Conservation (phyloP, 2,113 vertebrate genomes). For the Stegostoma tigrinum region DNA sequence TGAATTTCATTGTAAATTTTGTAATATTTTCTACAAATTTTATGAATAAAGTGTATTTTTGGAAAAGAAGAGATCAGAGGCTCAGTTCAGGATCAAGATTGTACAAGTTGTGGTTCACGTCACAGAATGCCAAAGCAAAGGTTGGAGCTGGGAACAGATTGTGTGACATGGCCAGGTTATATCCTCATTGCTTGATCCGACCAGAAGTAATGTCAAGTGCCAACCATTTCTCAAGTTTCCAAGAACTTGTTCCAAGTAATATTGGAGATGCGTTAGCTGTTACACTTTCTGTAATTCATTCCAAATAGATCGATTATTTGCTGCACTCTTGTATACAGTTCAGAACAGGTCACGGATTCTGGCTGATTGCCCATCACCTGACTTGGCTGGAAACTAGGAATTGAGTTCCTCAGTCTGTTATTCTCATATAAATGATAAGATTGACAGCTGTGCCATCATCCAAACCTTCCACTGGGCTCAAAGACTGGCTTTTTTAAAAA, state of each 20-base stretch:
- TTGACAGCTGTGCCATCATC: not conserved
- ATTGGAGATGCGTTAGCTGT: not conserved
- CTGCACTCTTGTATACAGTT: not conserved
- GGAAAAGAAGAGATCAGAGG: not conserved
- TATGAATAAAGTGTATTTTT: not conserved
- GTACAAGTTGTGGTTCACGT: not conserved
- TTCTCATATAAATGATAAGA: not conserved
- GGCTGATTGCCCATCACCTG: not conserved
- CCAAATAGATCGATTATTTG: not conserved
- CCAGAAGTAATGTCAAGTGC: not conserved
- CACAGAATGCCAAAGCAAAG: not conserved
- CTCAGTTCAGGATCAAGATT: not conserved
- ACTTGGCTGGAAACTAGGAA: not conserved
- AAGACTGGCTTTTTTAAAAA: not conserved
- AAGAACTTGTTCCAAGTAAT: not conserved
- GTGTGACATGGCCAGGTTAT: not conserved
- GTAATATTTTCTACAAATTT: not conserved
- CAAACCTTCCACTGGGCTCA: not conserved
- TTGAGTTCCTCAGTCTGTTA: not conserved
- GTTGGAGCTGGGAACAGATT: not conserved
- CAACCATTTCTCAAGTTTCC: not conserved
- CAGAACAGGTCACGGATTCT: not conserved
- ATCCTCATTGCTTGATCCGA: not conserved
- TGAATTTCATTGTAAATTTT: too few species aligned
- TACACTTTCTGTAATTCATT: not conserved